Percentiles rank a stretch among this genome's conserved stretches.
phyloP scores from a whole-genome alignment of 2,888 invertebrate species.

The Cryptocephalus moraei region DNA sequence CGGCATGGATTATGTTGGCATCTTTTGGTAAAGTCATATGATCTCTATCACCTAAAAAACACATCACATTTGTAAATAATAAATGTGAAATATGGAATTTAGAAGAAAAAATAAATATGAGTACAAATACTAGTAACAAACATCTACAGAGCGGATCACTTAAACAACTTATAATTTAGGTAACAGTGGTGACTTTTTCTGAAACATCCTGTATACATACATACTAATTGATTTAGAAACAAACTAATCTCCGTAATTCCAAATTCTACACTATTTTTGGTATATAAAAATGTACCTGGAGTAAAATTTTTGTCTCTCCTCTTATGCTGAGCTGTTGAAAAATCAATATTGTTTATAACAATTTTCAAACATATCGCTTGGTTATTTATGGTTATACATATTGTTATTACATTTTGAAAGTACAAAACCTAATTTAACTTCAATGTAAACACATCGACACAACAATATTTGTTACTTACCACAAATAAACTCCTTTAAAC shows the following conservation, averaged over 20 bases:
- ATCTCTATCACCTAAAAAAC: constrained; percentile 54
- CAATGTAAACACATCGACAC: no score
- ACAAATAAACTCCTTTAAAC: constrained; percentile 71
- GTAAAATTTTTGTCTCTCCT: constrained; percentile 40
- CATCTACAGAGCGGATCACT: neutral
- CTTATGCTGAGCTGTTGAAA: constrained; percentile 44
- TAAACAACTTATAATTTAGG: constrained; percentile 1
- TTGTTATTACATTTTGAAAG: no score
- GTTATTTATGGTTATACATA: no score
- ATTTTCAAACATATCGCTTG: neutral
- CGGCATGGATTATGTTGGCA: constrained; percentile 87
- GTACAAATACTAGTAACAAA: no score
- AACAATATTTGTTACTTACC: constrained; percentile 39
- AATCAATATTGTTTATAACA: neutral
- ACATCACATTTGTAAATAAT: no score
- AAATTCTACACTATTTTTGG: no score
- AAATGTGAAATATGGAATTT: no score
- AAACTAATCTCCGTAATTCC: no score
- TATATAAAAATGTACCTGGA: constrained; percentile 21
- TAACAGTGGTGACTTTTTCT: neutral
- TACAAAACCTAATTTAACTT: no score
- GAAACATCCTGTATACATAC: neutral
- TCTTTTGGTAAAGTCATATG: constrained; percentile 80
- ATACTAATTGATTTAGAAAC: no score
- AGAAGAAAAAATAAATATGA: no score